Conservation (phyloP, 2,888 invertebrate genomes). For the Aphidoletes aphidimyza region DNA sequence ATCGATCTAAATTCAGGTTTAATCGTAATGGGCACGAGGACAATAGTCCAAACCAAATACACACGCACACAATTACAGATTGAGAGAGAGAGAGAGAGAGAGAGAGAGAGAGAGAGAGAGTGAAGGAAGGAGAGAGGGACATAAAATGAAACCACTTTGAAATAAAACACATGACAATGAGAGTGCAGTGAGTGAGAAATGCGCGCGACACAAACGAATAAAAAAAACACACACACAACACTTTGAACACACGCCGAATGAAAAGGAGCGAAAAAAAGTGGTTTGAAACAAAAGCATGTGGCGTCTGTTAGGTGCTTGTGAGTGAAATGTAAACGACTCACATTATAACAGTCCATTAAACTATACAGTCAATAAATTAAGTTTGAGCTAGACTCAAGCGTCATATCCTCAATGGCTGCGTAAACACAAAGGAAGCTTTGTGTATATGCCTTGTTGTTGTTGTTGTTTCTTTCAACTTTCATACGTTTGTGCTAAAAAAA, state of each 20-base stretch:
- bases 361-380: slow-evolving; percentile 39
- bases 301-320: slow-evolving; percentile 49
- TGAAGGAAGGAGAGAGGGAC: too few relatives aligned
- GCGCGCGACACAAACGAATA: slow-evolving; percentile 4
- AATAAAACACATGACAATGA: slow-evolving; percentile 9
- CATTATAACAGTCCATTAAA: slow-evolving; percentile 51
- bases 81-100: not conserved
- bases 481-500: not conserved
- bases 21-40: slow-evolving; percentile 29
- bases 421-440: not conserved
- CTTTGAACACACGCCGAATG: not conserved
- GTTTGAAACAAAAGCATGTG: slow-evolving; percentile 30
- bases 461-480: not conserved
- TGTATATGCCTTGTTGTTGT: not conserved
- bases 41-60: not conserved
- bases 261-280: not conserved
- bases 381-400: slow-evolving; percentile 7
- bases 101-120: too few relatives aligned
- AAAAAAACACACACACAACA: not conserved
- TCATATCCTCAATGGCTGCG: not conserved
- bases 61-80: not conserved
- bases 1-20: not conserved
- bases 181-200: not conserved
- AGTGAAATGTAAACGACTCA: slow-evolving; percentile 51
- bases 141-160: slow-evolving; percentile 38